Conservation (phyloP, 1,140 invertebrate genomes). For the Rhagoletis pomonella region DNA sequence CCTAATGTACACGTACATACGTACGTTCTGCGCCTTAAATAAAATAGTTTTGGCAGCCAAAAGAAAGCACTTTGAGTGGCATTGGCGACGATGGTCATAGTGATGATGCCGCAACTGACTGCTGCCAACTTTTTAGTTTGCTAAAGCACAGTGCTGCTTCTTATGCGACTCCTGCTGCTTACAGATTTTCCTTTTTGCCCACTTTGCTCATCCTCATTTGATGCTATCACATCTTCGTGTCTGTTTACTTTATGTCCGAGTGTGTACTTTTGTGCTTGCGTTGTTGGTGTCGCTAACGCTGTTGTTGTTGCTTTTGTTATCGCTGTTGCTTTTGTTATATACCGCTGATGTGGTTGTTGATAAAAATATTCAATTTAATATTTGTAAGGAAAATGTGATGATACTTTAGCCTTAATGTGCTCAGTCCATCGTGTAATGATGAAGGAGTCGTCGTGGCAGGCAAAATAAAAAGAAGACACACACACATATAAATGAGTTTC, state of each 20-base stretch:
- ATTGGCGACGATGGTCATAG: background rate
- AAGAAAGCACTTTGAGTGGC: constrained; percentile 13
- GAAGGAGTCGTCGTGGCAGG: constrained; percentile 12
- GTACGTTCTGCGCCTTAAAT: background rate
- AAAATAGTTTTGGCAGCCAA: constrained; percentile 35
- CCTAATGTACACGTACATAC: background rate
- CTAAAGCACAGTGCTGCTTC: background rate
- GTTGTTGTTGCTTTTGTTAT: background rate
- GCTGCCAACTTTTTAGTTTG: constrained; percentile 10
- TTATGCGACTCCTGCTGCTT: background rate
- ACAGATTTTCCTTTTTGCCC: background rate
- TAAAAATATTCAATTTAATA: constrained; percentile 48
- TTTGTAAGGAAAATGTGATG: constrained; percentile 50
- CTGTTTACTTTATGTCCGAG: constrained; percentile 19
- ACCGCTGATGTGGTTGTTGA: constrained; percentile 45
- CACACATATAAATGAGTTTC: background rate
- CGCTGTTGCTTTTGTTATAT: background rate
- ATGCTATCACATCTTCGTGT: background rate
- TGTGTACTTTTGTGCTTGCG: background rate
- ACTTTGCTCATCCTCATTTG: background rate
- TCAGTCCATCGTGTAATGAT: constrained; percentile 38
- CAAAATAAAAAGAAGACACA: background rate
- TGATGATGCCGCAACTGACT: constrained; percentile 4
- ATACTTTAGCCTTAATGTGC: constrained; percentile 51
- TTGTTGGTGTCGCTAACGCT: background rate